These are phyloP conservation scores for Drosophila atripex DNA, from an alignment of 2,888 invertebrate species.

Conservation along the genomic window DNA sequence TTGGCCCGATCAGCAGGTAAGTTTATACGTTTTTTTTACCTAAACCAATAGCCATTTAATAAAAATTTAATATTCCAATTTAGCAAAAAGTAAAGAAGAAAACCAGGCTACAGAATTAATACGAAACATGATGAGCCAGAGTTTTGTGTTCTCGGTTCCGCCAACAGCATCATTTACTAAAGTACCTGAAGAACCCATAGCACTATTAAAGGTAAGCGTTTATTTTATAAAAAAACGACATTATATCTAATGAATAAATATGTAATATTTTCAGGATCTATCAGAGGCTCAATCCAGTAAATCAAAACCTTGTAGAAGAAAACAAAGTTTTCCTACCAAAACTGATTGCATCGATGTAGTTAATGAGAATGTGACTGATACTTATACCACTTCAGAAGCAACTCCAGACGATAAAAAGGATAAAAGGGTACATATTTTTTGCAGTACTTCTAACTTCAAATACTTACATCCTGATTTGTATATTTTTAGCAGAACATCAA, in stretches of 20 bases:
- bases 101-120: conserved; percentile 91
- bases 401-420: conserved; percentile 65
- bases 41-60: background rate
- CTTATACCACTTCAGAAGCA: conserved; percentile 54
- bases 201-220: conserved; percentile 81
- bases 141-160: conserved; percentile 88
- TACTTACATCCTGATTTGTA: background rate
- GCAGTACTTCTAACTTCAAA: no score
- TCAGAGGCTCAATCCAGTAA: conserved; percentile 68
- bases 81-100: conserved; percentile 84
- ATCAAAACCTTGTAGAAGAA: conserved; percentile 87
- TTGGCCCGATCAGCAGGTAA: conserved; percentile 83
- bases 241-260: background rate
- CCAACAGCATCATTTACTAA: conserved; percentile 83
- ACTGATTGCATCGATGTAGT: conserved; percentile 69
- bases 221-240: background rate
- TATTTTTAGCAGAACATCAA: conserved; percentile 49
- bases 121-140: conserved; percentile 90
- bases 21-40: conserved; percentile 1
- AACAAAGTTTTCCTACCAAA: conserved; percentile 91
- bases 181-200: conserved; percentile 82
- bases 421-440: conserved; percentile 58
- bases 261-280: conserved; percentile 59
- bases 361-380: conserved; percentile 51
- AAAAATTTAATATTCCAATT: background rate